Evolutionary conservation across 1,140 invertebrate species (phyloP).

Genomic region (Hylaeus anthracinus): DNA sequence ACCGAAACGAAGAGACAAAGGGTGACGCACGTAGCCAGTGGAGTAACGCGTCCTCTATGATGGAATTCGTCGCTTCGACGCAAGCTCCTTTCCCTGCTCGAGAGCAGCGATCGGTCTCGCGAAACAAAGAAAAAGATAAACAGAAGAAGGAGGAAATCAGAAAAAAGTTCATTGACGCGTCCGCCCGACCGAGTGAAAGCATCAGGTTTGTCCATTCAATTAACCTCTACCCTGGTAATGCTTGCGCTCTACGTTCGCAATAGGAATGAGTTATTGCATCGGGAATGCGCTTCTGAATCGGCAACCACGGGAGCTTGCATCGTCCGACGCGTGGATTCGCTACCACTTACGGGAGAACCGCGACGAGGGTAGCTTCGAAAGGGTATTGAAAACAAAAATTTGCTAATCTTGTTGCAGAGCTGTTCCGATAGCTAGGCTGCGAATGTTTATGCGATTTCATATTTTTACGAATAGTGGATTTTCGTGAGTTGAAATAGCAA

Average conservation of each 20-base stretch:
- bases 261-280: slow-evolving; percentile 35
- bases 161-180: slow-evolving; percentile 15
- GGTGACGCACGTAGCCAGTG: background rate
- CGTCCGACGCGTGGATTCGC: background rate
- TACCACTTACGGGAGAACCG: too few species aligned
- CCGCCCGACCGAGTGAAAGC: background rate
- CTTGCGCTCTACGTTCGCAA: background rate
- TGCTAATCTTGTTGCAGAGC: too few species aligned
- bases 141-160: background rate
- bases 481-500: too few species aligned
- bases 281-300: slow-evolving; percentile 2
- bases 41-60: background rate
- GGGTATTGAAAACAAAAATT: too few species aligned
- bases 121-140: background rate
- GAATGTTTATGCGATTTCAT: too few species aligned
- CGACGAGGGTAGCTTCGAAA: too few species aligned
- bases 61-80: background rate
- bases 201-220: slow-evolving; percentile 32
- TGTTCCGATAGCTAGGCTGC: too few species aligned
- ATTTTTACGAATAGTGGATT: too few species aligned
- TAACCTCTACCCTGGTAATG: slow-evolving; percentile 2
- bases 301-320: background rate
- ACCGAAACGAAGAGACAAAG: background rate
- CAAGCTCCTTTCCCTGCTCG: background rate
- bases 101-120: background rate